Conservation (phyloP, 2,113 vertebrate genomes). For the Sclerurus mexicanus region DNA sequence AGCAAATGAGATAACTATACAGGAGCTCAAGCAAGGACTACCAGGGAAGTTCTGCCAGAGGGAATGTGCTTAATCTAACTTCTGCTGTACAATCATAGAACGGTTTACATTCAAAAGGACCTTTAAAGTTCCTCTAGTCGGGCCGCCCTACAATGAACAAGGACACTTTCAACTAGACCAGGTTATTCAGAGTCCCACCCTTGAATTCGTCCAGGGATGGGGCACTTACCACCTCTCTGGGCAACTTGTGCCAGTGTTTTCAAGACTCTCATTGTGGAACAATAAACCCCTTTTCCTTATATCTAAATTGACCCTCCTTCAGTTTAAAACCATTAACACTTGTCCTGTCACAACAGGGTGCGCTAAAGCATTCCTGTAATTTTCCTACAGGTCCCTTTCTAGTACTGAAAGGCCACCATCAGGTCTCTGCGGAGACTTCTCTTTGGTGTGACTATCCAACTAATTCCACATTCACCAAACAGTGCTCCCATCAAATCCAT, state of each 20-base stretch:
- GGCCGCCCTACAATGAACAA: not conserved
- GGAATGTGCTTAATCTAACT: not conserved
- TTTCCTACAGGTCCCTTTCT: not conserved
- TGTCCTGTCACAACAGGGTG: not conserved
- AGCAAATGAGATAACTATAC: rapidly evolving
- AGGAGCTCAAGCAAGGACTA: not conserved
- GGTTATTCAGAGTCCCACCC: not conserved
- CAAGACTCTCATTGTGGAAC: not conserved
- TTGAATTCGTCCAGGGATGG: not conserved
- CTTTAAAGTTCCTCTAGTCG: not conserved
- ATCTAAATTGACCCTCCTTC: not conserved
- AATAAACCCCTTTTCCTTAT: not conserved
- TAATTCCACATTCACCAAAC: not conserved
- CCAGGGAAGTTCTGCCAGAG: not conserved
- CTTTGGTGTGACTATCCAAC: not conserved
- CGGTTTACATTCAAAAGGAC: not conserved
- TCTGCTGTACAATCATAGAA: not conserved
- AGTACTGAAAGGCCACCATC: not conserved
- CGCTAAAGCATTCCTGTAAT: not conserved
- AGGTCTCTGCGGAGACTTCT: not conserved
- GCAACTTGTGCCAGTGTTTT: not conserved
- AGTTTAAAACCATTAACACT: not conserved
- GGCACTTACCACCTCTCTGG: not conserved
- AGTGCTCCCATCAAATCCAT: not conserved
- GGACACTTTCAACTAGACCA: not conserved